A percentile compares a stretch with the other conserved stretches of the same genome.
Evolutionary conservation across 1,140 invertebrate species (phyloP).

Genomic region (Drosophila obscura): DNA sequence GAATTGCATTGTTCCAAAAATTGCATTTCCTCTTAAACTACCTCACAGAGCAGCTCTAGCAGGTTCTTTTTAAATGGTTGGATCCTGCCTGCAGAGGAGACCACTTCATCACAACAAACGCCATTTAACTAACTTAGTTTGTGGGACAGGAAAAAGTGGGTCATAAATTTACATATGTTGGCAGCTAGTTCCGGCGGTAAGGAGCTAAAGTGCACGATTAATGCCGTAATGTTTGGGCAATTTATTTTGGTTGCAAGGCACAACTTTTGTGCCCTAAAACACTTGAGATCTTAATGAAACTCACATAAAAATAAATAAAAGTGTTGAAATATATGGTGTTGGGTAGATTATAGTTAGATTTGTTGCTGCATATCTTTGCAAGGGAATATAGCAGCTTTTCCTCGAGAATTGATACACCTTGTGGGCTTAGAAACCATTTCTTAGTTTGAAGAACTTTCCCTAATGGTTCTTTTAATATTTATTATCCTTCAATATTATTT

Average conservation of each 20-base stretch:
- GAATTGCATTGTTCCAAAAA: not conserved
- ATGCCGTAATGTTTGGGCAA: constrained; percentile 15
- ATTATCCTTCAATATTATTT: constrained; percentile 1
- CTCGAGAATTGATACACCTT: too few species aligned
- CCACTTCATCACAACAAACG: constrained; percentile 20
- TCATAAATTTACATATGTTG: constrained; percentile 40
- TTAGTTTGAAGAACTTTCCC: not conserved
- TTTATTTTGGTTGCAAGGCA: constrained; percentile 15
- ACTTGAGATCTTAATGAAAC: too few species aligned
- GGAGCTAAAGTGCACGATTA: constrained; percentile 9
- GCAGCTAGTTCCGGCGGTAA: constrained; percentile 12
- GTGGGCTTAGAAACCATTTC: not conserved
- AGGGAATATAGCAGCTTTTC: too few species aligned
- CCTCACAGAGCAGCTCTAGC: not conserved
- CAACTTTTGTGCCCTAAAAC: not conserved
- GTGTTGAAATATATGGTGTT: not conserved
- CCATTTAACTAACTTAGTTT: constrained; percentile 25
- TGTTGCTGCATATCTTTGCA: too few species aligned
- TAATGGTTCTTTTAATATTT: not conserved
- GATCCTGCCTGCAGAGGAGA: constrained; percentile 6
- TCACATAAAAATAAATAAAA: too few species aligned
- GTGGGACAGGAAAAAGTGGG: not conserved
- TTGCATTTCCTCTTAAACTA: not conserved
- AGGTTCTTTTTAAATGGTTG: constrained; percentile 7
- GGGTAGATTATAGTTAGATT: not conserved